phyloP scores from a whole-genome alignment of 2,113 vertebrate species.

The Rallus limicola region DNA sequence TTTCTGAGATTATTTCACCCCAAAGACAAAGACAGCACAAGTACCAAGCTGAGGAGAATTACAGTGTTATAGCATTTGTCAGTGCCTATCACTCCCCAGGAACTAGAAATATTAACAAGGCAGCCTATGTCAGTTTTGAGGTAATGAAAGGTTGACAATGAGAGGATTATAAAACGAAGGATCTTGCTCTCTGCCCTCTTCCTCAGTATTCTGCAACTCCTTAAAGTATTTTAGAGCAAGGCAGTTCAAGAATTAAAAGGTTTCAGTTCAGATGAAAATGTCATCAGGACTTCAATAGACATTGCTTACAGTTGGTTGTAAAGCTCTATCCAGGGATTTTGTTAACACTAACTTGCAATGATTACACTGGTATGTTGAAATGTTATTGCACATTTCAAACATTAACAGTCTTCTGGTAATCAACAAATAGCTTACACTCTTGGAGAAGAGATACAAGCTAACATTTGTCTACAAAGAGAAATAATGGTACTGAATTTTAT shows the following conservation, averaged over 20 bases:
- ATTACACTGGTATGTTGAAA: not conserved
- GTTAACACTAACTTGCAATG: not conserved
- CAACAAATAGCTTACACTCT: not conserved
- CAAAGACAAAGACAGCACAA: not conserved
- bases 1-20: not conserved
- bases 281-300: not conserved
- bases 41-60: not conserved
- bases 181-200: not conserved
- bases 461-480: not conserved
- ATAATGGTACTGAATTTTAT: not conserved
- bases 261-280: not conserved
- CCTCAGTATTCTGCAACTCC: not conserved
- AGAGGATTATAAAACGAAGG: not conserved
- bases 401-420: not conserved
- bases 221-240: not conserved
- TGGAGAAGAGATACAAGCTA: not conserved
- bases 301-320: not conserved
- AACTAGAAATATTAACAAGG: not conserved
- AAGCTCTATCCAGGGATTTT: not conserved
- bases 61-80: not conserved
- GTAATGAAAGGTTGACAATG: not conserved
- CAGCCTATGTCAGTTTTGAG: not conserved
- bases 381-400: not conserved
- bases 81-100: not conserved
- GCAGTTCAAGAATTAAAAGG: not conserved